These are phyloP conservation scores for Prorops nasuta DNA, from an alignment of 1,140 invertebrate genomes.

Conservation along the genomic window DNA sequence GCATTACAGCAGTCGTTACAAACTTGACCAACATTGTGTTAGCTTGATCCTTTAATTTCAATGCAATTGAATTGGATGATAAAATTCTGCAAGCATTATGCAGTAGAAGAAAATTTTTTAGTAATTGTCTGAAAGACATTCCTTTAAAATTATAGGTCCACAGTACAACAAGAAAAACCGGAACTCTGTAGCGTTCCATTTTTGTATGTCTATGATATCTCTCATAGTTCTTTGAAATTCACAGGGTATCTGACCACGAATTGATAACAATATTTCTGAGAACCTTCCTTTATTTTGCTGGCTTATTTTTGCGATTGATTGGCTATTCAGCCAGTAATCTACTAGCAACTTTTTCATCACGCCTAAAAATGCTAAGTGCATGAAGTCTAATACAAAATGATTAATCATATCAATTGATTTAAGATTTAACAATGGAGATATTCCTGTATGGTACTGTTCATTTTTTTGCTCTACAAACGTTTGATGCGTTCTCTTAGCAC, in stretches of 20 bases:
- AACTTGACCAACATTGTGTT: conserved; percentile 17
- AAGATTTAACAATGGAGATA: background rate
- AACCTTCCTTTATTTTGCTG: background rate
- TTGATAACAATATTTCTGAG: background rate
- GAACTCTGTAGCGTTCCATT: conserved; percentile 24
- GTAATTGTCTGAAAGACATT: conserved; percentile 11
- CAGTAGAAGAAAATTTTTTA: conserved; percentile 22
- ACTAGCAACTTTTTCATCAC: background rate
- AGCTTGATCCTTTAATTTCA: conserved; percentile 10
- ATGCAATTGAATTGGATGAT: conserved; percentile 5
- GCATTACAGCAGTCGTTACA: conserved; percentile 8
- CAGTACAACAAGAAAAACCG: no score
- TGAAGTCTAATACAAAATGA: conserved; percentile 2
- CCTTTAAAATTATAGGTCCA: no score
- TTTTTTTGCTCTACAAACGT: conserved; percentile 4
- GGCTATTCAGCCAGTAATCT: background rate
- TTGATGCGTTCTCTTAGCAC: background rate
- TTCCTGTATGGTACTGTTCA: conserved; percentile 8
- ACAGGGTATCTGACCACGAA: background rate
- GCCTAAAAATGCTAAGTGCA: conserved; percentile 4
- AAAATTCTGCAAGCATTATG: conserved; percentile 19
- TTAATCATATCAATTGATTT: background rate
- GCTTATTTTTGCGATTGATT: background rate
- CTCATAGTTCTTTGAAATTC: conserved; percentile 15
- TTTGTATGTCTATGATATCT: conserved; percentile 8